Conservation (phyloP, 2,113 vertebrate species). For the Anhinga anhinga region DNA sequence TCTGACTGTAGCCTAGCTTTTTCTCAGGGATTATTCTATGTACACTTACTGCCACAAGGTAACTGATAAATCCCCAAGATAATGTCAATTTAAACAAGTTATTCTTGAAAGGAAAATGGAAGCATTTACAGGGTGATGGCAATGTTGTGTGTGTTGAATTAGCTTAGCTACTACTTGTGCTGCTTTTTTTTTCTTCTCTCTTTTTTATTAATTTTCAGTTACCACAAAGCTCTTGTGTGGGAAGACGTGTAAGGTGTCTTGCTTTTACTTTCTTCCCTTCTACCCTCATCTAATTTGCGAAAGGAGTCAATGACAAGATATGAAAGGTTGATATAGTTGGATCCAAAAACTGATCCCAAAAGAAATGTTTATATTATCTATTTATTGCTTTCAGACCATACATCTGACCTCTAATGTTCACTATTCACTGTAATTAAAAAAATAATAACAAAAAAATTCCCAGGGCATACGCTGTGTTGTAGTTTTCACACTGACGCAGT, state of each 20-base stretch:
- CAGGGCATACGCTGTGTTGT: background rate
- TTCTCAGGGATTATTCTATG: background rate
- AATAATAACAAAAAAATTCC: background rate
- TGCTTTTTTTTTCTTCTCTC: background rate
- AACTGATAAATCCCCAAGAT: background rate
- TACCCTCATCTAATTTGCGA: background rate
- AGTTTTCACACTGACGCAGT: background rate
- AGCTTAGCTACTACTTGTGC: background rate
- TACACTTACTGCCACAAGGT: background rate
- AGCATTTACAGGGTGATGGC: background rate
- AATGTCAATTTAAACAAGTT: background rate
- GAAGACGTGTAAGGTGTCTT: background rate
- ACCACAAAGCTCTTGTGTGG: background rate
- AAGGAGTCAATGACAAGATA: background rate
- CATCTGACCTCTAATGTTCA: background rate
- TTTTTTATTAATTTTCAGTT: background rate
- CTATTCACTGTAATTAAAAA: background rate
- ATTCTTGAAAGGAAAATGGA: background rate
- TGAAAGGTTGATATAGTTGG: background rate
- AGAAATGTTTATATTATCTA: background rate
- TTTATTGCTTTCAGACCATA: background rate
- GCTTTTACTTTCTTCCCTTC: background rate
- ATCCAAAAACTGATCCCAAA: background rate
- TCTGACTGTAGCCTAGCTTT: background rate
- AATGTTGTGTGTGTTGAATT: background rate